These are phyloP conservation scores for Cygnus buccinator DNA, from an alignment of 2,113 vertebrate genomes.

Conservation along the genomic window DNA sequence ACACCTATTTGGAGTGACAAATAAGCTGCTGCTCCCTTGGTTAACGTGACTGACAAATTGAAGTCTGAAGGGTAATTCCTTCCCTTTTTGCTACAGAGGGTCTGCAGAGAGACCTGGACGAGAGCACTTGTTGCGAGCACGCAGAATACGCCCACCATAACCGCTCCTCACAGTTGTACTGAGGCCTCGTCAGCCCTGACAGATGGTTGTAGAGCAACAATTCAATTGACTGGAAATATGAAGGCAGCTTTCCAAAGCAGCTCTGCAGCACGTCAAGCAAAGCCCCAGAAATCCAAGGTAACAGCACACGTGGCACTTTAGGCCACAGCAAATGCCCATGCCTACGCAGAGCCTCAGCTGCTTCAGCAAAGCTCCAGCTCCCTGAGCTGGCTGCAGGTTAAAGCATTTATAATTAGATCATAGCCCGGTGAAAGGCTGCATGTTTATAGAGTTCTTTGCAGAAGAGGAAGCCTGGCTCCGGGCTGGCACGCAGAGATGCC, in stretches of 20 bases:
- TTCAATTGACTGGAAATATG: slow-evolving; percentile 1
- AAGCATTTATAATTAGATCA: background rate
- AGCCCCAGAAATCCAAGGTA: background rate
- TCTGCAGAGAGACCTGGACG: background rate
- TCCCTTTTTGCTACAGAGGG: background rate
- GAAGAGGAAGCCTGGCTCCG: slow-evolving; percentile 13
- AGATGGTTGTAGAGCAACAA: background rate
- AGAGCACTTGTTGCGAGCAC: background rate
- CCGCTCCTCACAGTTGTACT: background rate
- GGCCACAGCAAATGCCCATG: background rate
- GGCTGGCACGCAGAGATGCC: background rate
- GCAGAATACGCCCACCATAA: background rate
- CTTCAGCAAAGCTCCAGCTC: background rate
- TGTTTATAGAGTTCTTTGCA: background rate
- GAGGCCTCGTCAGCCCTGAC: background rate
- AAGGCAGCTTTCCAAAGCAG: slow-evolving; percentile 12
- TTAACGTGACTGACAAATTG: background rate
- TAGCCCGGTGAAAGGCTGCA: background rate
- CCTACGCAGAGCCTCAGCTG: background rate
- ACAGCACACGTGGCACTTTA: background rate
- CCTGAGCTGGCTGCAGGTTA: background rate
- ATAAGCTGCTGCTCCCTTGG: background rate
- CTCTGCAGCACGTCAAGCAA: background rate
- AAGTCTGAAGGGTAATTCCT: background rate
- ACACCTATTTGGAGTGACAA: background rate